Percentiles rank a stretch among this genome's conserved stretches.
These are phyloP conservation scores for Chaetops frenatus DNA, from an alignment of 2,113 vertebrate genomes.

Conservation along the genomic window DNA sequence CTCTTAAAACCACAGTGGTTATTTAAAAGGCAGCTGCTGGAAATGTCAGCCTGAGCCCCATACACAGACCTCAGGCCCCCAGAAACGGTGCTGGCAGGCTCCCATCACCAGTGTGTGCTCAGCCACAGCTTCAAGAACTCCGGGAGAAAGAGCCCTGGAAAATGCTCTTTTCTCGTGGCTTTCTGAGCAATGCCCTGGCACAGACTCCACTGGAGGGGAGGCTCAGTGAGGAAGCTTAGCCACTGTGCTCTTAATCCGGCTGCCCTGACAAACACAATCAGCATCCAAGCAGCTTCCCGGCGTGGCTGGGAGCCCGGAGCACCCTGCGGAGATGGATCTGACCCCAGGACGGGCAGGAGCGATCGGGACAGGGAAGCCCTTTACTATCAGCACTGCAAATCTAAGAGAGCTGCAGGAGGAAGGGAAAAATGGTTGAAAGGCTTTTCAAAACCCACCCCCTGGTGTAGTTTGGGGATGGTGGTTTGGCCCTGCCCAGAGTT, in stretches of 20 bases:
- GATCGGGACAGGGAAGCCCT: neutral
- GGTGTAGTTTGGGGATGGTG: neutral
- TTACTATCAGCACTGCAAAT: neutral
- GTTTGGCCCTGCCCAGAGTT: neutral
- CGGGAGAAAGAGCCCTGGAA: neutral
- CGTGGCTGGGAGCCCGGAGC: neutral
- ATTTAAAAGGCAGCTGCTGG: neutral
- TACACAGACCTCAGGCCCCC: neutral
- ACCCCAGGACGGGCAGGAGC: neutral
- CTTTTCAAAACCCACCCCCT: neutral
- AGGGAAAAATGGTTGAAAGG: neutral
- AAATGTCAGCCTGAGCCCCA: neutral
- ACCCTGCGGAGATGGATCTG: rapidly evolving
- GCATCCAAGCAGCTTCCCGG: neutral
- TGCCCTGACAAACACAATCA: constrained; percentile 68
- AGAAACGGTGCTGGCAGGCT: neutral
- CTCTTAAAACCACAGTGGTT: neutral
- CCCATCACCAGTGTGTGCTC: neutral
- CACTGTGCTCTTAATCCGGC: constrained; percentile 29
- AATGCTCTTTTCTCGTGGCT: neutral
- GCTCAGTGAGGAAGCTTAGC: neutral
- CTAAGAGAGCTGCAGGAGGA: neutral
- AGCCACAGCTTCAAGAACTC: neutral
- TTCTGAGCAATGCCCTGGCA: neutral
- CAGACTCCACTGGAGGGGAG: neutral